Percentiles rank a stretch among this genome's conserved stretches.
Evolutionary conservation across 2,888 invertebrate genomes (phyloP).

Genomic region (Uloborus plumipes): DNA sequence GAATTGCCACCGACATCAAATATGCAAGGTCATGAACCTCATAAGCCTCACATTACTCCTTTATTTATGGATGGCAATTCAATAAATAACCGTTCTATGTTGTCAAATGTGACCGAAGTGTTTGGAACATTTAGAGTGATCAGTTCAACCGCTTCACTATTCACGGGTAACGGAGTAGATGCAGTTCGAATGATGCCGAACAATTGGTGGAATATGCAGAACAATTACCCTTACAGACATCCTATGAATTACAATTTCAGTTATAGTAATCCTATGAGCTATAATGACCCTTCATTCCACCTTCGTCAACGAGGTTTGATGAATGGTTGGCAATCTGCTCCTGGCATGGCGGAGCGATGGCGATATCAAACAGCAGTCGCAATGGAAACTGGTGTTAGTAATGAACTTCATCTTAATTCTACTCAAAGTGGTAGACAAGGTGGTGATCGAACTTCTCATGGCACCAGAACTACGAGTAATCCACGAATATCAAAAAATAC

Average conservation of each 20-base stretch:
- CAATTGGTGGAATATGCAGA: conserved; percentile 38
- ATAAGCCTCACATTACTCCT: neutral
- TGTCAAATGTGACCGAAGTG: conserved; percentile 41
- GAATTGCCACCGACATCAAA: neutral
- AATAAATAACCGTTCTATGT: neutral
- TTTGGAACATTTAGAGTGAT: conserved; percentile 48
- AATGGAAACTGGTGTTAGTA: neutral
- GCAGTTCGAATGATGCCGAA: conserved; percentile 1
- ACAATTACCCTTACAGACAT: conserved; percentile 27
- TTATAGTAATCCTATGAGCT: conserved; percentile 16
- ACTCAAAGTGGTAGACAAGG: no score
- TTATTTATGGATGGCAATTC: neutral
- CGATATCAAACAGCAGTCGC: conserved; percentile 46
- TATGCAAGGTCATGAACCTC: neutral
- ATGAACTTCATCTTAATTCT: no score
- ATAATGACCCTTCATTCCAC: conserved; percentile 10
- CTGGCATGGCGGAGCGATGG: conserved; percentile 18
- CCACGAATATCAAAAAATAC: no score
- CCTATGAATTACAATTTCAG: conserved; percentile 18
- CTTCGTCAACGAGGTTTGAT: conserved; percentile 18
- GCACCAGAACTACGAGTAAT: no score
- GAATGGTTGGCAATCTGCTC: conserved; percentile 4
- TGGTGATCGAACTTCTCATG: no score
- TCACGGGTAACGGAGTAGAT: conserved; percentile 21
- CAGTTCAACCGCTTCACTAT: conserved; percentile 23